Percentiles rank a stretch among this genome's conserved stretches.
These are phyloP conservation scores for Brenthis hecate DNA, from an alignment of 2,888 invertebrate species.

Conservation along the genomic window DNA sequence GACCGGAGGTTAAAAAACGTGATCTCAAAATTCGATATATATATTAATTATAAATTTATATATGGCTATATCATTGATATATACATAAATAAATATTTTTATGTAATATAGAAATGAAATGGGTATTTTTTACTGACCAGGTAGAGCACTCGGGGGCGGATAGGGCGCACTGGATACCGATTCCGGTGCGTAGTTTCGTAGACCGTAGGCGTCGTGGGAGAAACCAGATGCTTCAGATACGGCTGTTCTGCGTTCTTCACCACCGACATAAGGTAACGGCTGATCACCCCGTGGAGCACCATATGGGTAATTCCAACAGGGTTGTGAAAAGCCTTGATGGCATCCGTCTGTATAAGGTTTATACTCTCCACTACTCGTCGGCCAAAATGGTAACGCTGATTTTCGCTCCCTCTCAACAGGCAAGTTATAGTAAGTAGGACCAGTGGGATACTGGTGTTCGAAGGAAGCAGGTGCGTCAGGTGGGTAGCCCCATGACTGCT, in stretches of 20 bases:
- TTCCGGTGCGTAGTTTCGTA: slow-evolving; percentile 89
- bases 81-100: slow-evolving; percentile 3
- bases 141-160: slow-evolving; percentile 88
- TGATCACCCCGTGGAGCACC: slow-evolving; percentile 85
- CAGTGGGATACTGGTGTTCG: slow-evolving; percentile 87
- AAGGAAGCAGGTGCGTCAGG: slow-evolving; percentile 85
- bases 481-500: slow-evolving; percentile 88
- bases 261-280: slow-evolving; percentile 86
- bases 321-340: slow-evolving; percentile 87
- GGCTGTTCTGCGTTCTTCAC: slow-evolving; percentile 86
- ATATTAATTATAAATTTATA: slow-evolving; percentile 23
- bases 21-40: slow-evolving; percentile 54
- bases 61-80: neutral
- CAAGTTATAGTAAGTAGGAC: slow-evolving; percentile 88
- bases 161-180: slow-evolving; percentile 89
- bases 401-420: slow-evolving; percentile 85
- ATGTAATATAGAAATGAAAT: slow-evolving; percentile 30
- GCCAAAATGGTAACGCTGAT: slow-evolving; percentile 87
- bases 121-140: slow-evolving; percentile 71
- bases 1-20: slow-evolving; percentile 63
- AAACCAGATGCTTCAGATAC: slow-evolving; percentile 85
- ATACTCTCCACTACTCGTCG: slow-evolving; percentile 84
- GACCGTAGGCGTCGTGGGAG: slow-evolving; percentile 88
- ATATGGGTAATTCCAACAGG: slow-evolving; percentile 89
- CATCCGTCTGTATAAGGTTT: slow-evolving; percentile 83